These are phyloP conservation scores for Melitaea cinxia DNA, from an alignment of 1,140 invertebrate species.

Conservation along the genomic window DNA sequence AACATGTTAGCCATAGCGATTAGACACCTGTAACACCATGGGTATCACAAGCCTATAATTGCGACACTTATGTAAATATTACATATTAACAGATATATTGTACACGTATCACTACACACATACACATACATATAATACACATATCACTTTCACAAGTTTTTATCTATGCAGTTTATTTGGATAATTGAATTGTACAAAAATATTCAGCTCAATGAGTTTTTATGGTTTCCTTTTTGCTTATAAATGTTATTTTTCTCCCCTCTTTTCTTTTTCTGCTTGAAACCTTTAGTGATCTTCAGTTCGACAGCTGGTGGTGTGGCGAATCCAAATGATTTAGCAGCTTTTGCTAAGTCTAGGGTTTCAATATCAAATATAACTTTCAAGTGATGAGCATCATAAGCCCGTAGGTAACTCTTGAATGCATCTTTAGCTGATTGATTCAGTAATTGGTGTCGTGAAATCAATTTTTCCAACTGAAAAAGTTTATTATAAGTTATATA, in stretches of 20 bases:
- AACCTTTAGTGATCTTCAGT: constrained; percentile 86
- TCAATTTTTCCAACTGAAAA: constrained; percentile 95
- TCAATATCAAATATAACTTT: constrained; percentile 98
- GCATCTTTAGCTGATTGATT: constrained; percentile 98
- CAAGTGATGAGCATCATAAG: constrained; percentile 98
- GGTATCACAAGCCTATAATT: no score
- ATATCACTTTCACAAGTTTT: no score
- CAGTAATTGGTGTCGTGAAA: constrained; percentile 97
- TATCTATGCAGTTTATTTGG: no score
- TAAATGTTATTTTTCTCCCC: constrained; percentile 86
- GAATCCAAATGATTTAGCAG: constrained; percentile 97
- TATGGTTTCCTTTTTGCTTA: constrained; percentile 81
- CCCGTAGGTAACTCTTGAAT: constrained; percentile 97
- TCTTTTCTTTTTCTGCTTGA: constrained; percentile 88
- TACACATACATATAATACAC: no score
- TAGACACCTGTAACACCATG: no score
- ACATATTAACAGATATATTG: no score
- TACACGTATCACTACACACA: no score
- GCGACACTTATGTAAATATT: no score
- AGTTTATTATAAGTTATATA: no score
- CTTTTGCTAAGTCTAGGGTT: constrained; percentile 93
- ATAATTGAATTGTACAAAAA: no score
- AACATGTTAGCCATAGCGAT: no score
- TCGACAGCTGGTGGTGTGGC: constrained; percentile 95
- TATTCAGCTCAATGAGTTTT: constrained; percentile 68